phyloP scores from a whole-genome alignment of 1,140 invertebrate genomes.

The Brachionus calyciflorus region DNA sequence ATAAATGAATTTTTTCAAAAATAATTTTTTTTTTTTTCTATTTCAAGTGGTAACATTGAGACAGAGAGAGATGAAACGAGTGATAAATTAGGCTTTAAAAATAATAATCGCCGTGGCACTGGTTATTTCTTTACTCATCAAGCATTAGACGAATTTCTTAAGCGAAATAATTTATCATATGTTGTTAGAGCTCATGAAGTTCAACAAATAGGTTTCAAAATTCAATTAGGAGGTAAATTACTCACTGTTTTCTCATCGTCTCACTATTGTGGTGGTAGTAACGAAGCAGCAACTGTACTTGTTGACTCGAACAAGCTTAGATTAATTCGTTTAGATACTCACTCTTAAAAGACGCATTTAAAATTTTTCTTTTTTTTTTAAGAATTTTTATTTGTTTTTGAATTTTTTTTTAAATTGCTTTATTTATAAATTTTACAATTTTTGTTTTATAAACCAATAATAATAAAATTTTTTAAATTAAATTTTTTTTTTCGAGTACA shows the following conservation, averaged over 20 bases:
- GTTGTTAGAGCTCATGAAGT: constrained; percentile 73
- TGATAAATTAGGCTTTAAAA: constrained; percentile 68
- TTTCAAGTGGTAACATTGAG: background rate
- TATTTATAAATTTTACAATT: background rate
- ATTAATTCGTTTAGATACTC: constrained; percentile 65
- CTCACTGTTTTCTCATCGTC: constrained; percentile 71
- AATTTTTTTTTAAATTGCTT: constrained; percentile 11
- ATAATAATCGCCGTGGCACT: constrained; percentile 69
- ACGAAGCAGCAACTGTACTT: constrained; percentile 69
- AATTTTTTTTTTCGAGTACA: too few species aligned
- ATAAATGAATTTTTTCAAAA: background rate
- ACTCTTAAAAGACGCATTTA: constrained; percentile 10
- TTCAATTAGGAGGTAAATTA: constrained; percentile 67
- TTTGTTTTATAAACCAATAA: too few species aligned
- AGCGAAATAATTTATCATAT: constrained; percentile 67
- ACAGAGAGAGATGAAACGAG: constrained; percentile 62
- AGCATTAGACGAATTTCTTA: constrained; percentile 69
- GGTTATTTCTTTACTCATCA: constrained; percentile 70
- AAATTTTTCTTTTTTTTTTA: constrained; percentile 21
- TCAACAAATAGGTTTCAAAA: constrained; percentile 70
- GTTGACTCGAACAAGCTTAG: constrained; percentile 64
- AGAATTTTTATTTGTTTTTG: background rate
- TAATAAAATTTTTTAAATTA: too few species aligned
- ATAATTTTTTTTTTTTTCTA: too few species aligned
- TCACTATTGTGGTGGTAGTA: constrained; percentile 67